Conservation (phyloP, 2,888 invertebrate genomes). For the Chrysolina oricalcia region DNA sequence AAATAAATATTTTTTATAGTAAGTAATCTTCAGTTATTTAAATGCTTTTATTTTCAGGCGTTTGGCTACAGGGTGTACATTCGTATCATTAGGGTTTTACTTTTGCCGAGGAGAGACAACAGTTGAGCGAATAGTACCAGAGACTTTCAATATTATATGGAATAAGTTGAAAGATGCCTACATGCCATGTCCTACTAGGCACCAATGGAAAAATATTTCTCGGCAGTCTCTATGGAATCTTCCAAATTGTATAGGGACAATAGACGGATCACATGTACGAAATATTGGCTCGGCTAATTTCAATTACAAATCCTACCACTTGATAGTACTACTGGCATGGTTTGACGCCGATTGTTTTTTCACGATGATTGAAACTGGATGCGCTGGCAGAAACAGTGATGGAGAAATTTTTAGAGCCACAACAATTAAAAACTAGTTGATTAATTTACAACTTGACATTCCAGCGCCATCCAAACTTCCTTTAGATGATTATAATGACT, state of each 20-base stretch:
- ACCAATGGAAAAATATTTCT: constrained; percentile 13
- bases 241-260: no score
- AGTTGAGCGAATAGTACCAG: constrained; percentile 26
- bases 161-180: constrained; percentile 26
- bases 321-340: constrained; percentile 24
- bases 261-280: not conserved
- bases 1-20: no score
- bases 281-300: constrained; percentile 36
- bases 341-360: constrained; percentile 32
- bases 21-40: no score
- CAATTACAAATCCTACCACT: constrained; percentile 41
- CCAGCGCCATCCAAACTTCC: constrained; percentile 18
- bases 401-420: constrained; percentile 22
- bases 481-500: constrained; percentile 1
- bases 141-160: constrained; percentile 27
- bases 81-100: constrained; percentile 22
- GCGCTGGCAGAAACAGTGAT: constrained; percentile 30
- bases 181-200: constrained; percentile 23
- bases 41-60: constrained; percentile 22
- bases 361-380: not conserved
- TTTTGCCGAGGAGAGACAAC: constrained; percentile 27
- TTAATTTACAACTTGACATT: constrained; percentile 2
- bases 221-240: no score
- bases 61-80: constrained; percentile 27
- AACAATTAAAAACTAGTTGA: constrained; percentile 7